A percentile compares a stretch with the other conserved stretches of the same genome.
These are phyloP conservation scores for Trachops cirrhosus DNA, from an alignment of 2,797 vertebrate genomes.

Conservation along the genomic window DNA sequence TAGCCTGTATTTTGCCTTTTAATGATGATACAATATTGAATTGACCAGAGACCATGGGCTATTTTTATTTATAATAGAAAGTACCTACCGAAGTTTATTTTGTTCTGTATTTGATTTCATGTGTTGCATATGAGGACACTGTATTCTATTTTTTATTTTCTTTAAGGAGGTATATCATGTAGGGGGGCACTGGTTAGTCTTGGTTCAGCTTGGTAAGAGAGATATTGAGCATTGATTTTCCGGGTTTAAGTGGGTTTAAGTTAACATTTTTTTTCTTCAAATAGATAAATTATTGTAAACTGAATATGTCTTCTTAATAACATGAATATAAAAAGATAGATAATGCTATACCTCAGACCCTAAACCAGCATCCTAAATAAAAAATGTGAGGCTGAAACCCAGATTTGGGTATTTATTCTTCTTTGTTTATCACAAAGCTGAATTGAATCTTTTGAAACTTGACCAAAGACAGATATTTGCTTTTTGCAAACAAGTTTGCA, in stretches of 20 bases:
- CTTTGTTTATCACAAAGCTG: not conserved
- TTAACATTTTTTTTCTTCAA: conserved; percentile 32
- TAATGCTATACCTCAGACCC: not conserved
- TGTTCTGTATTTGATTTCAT: not conserved
- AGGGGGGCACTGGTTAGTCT: not conserved
- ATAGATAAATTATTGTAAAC: not conserved
- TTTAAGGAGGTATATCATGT: not conserved
- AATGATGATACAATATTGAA: conserved; percentile 5
- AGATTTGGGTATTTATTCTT: not conserved
- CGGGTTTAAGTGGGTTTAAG: conserved; percentile 10
- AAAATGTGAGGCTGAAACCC: not conserved
- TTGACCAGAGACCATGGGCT: not conserved
- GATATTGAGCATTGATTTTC: not conserved
- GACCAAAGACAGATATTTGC: not conserved
- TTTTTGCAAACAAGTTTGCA: not conserved
- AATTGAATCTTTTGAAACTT: conserved; percentile 42
- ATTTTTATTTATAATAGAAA: conserved; percentile 34
- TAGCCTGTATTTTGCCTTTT: not conserved
- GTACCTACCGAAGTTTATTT: not conserved
- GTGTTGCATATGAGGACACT: conserved; percentile 45
- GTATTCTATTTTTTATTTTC: not conserved
- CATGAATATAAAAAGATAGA: not conserved
- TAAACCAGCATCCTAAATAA: not conserved
- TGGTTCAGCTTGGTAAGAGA: not conserved
- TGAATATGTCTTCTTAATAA: not conserved